Base-by-base conservation (phyloP, 35 echinoderm and acorn worm species). In the Strongylocentrotus purpuratus region DNA sequence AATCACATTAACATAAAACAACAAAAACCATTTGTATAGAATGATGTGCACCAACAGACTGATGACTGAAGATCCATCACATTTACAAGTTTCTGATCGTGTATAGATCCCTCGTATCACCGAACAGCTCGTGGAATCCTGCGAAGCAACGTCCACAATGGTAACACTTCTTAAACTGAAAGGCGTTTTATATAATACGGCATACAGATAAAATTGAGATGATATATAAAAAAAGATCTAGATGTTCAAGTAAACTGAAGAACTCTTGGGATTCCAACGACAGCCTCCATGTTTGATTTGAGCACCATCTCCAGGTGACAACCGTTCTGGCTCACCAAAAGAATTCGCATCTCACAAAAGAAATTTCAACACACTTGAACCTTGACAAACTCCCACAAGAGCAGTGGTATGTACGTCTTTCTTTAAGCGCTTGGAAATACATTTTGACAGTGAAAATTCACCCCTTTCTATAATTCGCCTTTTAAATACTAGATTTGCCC, bases 341-440 rank as follows among this genome's bases (percentile, higher is more conserved):
- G 65, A 78, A 78, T 78, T 78, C 65, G 65, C 65, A 78, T 78
- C 65, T 78, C 65, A 78, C 65, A 78, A 78, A 78, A 78, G 65
- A 78, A 78, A 78, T 7, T 78, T 78, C 65, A 78, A 78, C 22
- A 78, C 28, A 78, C 65, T 78, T 78, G 65, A 78, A 78, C 20
- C 0, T 78, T 78, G 1, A 0, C 50, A 78, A 78, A 78, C 4
- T 78, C 65, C 65, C 65, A 78, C 22, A 78, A n/a, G 61, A 71
- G 20, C 4, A 78, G 65, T 78, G 65, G 65, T n/a, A 28, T 15
- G 7, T 18, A 78, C 28, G 65, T n/a, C 22, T 78, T 70, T 78
- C 22, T 78, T 8, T 28, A 28, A n/a, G 65, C 20, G n/a, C 7
- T 25, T n/a, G 28, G 65, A 78, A 78, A n/a, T 22, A 25, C n/a